phyloP scores from a whole-genome alignment of 1,140 invertebrate species.

The Diabrotica virgifera region DNA sequence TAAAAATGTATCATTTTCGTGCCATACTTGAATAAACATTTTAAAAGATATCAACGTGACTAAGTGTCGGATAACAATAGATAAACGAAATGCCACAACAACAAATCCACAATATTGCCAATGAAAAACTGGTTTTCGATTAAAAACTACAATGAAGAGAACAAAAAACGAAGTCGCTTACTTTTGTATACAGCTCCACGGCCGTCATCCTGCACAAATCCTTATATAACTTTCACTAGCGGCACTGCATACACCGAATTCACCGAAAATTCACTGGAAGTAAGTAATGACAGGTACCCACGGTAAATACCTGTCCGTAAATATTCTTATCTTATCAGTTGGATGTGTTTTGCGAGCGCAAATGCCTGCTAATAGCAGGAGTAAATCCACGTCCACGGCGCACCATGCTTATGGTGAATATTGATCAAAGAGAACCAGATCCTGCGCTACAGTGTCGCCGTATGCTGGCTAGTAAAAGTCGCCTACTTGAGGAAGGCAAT shows the following conservation, averaged over 20 bases:
- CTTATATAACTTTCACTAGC: background rate
- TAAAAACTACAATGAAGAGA: background rate
- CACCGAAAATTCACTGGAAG: background rate
- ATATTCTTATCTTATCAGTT: slow-evolving; percentile 6
- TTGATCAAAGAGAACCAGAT: no score
- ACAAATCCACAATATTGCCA: background rate
- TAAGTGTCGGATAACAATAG: background rate
- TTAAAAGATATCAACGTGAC: background rate
- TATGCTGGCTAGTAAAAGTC: no score
- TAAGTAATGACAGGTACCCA: background rate
- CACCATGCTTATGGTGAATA: slow-evolving; percentile 19
- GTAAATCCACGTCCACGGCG: slow-evolving; percentile 23
- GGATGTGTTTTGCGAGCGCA: background rate
- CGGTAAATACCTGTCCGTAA: background rate
- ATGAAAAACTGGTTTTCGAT: background rate
- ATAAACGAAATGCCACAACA: background rate
- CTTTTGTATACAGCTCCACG: slow-evolving; percentile 54
- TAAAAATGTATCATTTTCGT: background rate
- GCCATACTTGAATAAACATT: background rate
- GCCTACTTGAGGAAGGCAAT: no score
- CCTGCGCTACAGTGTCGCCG: no score
- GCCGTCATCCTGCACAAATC: slow-evolving; percentile 49
- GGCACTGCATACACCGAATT: background rate
- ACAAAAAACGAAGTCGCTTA: slow-evolving; percentile 43
- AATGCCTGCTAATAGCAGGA: background rate